A percentile compares a stretch with the other conserved stretches of the same genome.
phyloP scores from a whole-genome alignment of 1,140 invertebrate species.

The Saxidomus purpurata region DNA sequence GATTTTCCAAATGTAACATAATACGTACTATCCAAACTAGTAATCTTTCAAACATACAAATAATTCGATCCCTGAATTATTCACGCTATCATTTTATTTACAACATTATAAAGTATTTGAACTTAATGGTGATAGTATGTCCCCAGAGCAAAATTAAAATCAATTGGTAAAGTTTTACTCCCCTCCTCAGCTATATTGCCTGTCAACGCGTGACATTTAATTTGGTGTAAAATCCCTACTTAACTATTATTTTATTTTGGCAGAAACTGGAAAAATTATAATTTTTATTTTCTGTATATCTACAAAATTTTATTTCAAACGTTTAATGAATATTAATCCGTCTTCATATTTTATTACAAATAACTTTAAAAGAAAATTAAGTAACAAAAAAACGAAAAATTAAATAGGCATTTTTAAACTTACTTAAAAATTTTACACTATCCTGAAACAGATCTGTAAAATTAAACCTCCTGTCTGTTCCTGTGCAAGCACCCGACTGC shows the following conservation, averaged over 20 bases:
- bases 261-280: too few species aligned
- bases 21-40: not conserved
- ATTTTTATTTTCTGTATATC: too few species aligned
- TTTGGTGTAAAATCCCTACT: not conserved
- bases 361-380: too few species aligned
- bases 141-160: not conserved
- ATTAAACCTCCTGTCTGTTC: not conserved
- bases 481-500: not conserved
- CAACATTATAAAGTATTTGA: not conserved
- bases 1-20: too few species aligned
- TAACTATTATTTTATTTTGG: not conserved
- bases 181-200: not conserved
- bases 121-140: not conserved
- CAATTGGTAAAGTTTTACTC: not conserved
- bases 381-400: too few species aligned
- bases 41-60: not conserved
- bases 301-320: too few species aligned
- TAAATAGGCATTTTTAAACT: slow-evolving; percentile 7
- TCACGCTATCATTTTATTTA: not conserved
- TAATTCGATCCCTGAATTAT: not conserved
- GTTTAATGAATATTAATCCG: too few species aligned
- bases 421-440: slow-evolving; percentile 20
- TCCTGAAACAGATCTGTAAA: slow-evolving; percentile 3
- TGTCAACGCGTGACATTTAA: not conserved
- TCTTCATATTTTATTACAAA: too few species aligned